These are phyloP conservation scores for Wasmannia auropunctata DNA, from an alignment of 1,140 invertebrate genomes.

Conservation along the genomic window DNA sequence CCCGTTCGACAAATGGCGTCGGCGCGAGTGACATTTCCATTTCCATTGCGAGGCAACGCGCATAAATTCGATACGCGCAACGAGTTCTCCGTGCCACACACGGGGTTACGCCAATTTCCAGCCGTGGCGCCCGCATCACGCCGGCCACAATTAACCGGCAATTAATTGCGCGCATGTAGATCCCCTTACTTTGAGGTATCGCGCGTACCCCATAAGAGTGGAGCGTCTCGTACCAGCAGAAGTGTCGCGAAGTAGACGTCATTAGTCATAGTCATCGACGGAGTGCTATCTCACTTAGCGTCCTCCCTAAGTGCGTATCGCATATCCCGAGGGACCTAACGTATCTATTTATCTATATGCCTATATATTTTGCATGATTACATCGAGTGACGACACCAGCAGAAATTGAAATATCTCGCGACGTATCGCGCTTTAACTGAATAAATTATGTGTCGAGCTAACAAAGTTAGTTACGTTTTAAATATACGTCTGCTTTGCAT, in stretches of 20 bases:
- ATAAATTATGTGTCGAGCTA: constrained; percentile 9
- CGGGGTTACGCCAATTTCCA: constrained; percentile 64
- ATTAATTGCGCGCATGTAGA: constrained; percentile 67
- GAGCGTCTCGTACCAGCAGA: not conserved
- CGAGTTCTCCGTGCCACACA: constrained; percentile 54
- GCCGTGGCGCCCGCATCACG: constrained; percentile 63
- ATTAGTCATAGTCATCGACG: constrained; percentile 32
- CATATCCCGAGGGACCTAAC: not conserved
- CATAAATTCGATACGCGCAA: constrained; percentile 69
- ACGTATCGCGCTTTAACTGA: not conserved
- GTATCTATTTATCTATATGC: constrained; percentile 2
- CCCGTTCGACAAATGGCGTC: constrained; percentile 33
- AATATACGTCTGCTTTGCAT: not conserved
- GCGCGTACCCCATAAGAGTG: constrained; percentile 26
- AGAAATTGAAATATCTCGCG: not conserved
- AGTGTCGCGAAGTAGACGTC: constrained; percentile 24
- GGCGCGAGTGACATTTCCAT: constrained; percentile 40
- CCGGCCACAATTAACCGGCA: constrained; percentile 64
- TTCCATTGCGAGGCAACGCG: constrained; percentile 40
- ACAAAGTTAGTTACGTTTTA: not conserved
- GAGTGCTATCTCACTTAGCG: not conserved
- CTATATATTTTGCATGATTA: not conserved
- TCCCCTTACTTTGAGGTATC: constrained; percentile 51
- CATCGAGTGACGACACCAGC: not conserved
- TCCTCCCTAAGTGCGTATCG: not conserved